Base-by-base conservation (phyloP, 2,888 invertebrate genomes). In the Acleris cristana region DNA sequence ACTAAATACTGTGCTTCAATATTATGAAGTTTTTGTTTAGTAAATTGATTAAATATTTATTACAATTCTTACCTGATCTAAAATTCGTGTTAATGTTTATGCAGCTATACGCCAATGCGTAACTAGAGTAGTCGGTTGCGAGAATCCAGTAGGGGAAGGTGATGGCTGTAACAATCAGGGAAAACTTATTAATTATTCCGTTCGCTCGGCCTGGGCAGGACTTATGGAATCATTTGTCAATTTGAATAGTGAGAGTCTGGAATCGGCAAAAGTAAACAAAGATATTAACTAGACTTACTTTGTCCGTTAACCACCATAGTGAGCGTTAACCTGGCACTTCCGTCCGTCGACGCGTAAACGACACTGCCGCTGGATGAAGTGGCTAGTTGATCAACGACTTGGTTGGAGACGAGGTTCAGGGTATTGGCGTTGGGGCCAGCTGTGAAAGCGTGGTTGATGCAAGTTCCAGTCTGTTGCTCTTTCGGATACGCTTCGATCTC, bases 71-170 rank as follows among this genome's bases (percentile, higher is more conserved):
- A 51, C 51, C 51, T 12, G 51, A 18, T 71, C 79, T 73, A 51
- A 70, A 72, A 19, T 82, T 73, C 2, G 12, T 23, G 58, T 74
- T 52, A 5, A 80, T 52, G 45, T 94, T 88, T 1, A 82, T 81
- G 74, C 95, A 95, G 55, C 94, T 94, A 91, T 94, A 95, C 2
- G 94, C 93, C 5, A 95, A 91, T 0, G 94, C 86, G 72, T 93
- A 95, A 69, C 87, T 88, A 0, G 84, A 83, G 77, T 95, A 87
- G 66, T 95, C 95, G 0, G 95, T 95, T 48, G 90, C 94, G 21
- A 95, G 72, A 18, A 95, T 81, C 94, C 94, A 94, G 76, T 95
- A 95, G 4, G 64, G 64, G 18, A 54, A 14, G 23, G 18, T 7
- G 16, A 58, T 54, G n/a, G n/a, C 57, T 57, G 54, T n/a, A 59